Evolutionary conservation across 2,113 vertebrate species (phyloP).

Genomic region (Ginglymostoma cirratum): DNA sequence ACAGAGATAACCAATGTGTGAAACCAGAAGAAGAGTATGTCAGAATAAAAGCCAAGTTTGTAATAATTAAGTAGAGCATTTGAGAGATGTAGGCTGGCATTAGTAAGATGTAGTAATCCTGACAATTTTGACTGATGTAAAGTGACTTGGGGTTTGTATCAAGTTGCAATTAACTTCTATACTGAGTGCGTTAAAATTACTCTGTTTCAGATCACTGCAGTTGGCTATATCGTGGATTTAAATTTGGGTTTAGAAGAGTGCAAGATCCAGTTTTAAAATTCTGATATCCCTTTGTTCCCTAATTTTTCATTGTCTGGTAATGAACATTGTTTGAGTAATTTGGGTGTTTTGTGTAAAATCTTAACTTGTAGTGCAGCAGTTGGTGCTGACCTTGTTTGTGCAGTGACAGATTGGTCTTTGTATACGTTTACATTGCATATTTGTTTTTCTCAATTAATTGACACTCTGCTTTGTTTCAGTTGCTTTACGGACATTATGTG

Average conservation of each 20-base stretch:
- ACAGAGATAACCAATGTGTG: too few species aligned
- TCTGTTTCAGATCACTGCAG: neutral
- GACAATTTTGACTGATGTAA: neutral
- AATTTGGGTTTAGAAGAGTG: neutral
- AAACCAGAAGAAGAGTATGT: too few species aligned
- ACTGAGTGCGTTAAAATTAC: neutral
- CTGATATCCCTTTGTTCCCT: neutral
- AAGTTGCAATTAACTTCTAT: neutral
- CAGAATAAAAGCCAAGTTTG: neutral
- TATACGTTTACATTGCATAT: neutral
- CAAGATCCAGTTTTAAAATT: neutral
- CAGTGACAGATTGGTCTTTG: neutral
- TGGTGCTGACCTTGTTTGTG: constrained; percentile 3
- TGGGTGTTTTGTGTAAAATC: neutral
- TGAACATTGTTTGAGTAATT: neutral
- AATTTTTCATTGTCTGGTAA: neutral
- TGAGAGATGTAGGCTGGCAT: neutral
- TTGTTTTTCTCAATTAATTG: neutral
- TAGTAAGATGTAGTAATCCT: neutral
- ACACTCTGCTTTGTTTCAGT: neutral
- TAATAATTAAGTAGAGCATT: neutral
- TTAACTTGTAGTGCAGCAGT: neutral
- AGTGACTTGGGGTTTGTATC: neutral
- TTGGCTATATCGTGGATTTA: neutral
- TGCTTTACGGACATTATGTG: neutral